Evolutionary conservation across 2,113 vertebrate species (phyloP), one percentile per base, ranked within the genome.

Genomic region (Saccopteryx leptura): DNA sequence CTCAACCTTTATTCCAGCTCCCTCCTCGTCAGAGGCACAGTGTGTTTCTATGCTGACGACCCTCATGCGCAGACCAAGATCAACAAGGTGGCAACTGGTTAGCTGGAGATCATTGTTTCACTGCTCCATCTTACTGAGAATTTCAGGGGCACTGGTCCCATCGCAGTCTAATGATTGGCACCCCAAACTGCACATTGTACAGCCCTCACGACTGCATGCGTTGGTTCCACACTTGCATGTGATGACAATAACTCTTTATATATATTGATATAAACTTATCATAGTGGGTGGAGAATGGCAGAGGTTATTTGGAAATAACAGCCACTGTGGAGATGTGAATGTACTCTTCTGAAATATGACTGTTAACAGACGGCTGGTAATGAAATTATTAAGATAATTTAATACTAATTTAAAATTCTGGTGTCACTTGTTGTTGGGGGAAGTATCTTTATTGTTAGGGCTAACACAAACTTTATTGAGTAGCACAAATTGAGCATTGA

Each of bases 301-400:
- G 28, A 18, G 26, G 31, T 69, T 79, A 56, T 66, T 71, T 74
- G 31, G 54, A 76, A 92, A 63, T 24, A 76, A 50, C 66, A 61
- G 1, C 14, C 52, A 80, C 58, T 10, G 46, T 33, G 26, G 56
- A 72, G 50, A 87, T 15, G 9, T 72, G 13, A 48, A 94, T 86
- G 52, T 76, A 33, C 26, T 83, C 46, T 60, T 71, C 26, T 83
- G 26, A 78, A 79, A 83, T n/a, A 9, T 61, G 75, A 39, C 11
- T 33, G 56, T 92, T 63, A 72, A 13, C 39, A 61, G 31, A 52
- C 8, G 71, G 58, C n/a, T 90, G 69, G 10, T 63, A 63, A 76
- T 61, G 88, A 91, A 88, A 65, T 86, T 75, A 93, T 71, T 89
- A 92, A 90, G 86, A 83, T 92, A 33, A 19, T 33, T 56, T 69